A percentile compares a stretch with the other conserved stretches of the same genome.
Evolutionary conservation across 2,797 vertebrate genomes (phyloP).

Genomic region (Psittacula echo): DNA sequence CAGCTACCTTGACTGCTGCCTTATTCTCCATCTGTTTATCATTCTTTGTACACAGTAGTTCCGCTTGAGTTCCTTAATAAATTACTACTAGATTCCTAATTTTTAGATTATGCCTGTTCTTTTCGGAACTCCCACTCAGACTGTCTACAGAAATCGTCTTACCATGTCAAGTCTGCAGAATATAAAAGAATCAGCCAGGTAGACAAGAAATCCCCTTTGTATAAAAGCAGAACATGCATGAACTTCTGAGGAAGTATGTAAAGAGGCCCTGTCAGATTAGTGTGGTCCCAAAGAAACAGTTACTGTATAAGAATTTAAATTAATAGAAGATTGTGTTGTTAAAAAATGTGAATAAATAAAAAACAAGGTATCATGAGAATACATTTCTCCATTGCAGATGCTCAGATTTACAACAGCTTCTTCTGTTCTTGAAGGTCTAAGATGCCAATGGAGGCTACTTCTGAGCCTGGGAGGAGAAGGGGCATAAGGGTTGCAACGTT

Average conservation of each 20-base stretch:
- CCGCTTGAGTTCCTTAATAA: conserved; percentile 53
- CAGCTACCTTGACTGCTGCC: conserved; percentile 46
- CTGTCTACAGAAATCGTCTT: conserved; percentile 39
- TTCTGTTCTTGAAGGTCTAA: not conserved
- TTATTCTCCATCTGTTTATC: conserved; percentile 60
- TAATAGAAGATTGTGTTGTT: not conserved
- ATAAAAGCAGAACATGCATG: conserved; percentile 4
- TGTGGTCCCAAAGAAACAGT: not conserved
- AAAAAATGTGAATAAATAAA: not conserved
- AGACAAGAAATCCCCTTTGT: conserved; percentile 45
- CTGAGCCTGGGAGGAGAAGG: not conserved
- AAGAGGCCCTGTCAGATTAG: conserved; percentile 27
- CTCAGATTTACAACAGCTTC: not conserved
- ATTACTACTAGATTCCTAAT: conserved; percentile 64
- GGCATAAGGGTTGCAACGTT: not conserved
- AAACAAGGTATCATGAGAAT: not conserved
- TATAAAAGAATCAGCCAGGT: conserved; percentile 43
- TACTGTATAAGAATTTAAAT: not conserved
- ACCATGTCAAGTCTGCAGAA: conserved; percentile 37
- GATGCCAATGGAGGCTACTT: not conserved
- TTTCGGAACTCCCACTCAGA: conserved; percentile 54
- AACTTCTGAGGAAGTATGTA: conserved; percentile 29
- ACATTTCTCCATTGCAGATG: not conserved
- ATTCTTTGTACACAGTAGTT: conserved; percentile 13
- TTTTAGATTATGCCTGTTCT: conserved; percentile 62